phyloP scores from a whole-genome alignment of 1,140 invertebrate species.

The Ips nitidus region DNA sequence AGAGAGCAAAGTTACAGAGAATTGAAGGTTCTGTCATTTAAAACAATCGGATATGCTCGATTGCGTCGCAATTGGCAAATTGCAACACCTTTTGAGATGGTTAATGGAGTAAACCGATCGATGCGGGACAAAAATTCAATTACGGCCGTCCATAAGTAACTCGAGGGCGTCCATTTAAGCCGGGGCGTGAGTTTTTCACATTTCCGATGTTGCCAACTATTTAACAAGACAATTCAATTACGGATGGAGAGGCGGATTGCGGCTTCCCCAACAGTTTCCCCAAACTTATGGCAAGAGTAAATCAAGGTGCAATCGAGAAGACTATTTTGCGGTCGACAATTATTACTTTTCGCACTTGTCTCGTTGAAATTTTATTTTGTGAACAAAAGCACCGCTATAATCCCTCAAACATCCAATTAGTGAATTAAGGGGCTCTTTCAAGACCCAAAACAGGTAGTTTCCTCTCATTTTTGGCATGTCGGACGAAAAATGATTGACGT shows the following conservation, averaged over 20 bases:
- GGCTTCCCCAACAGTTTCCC: conserved; percentile 31
- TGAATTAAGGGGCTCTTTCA: conserved; percentile 13
- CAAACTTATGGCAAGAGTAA: conserved; percentile 38
- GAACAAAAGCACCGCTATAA: conserved; percentile 15
- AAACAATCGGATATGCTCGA: no score
- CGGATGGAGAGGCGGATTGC: conserved; percentile 29
- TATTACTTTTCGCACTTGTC: conserved; percentile 18
- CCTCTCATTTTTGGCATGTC: conserved; percentile 24
- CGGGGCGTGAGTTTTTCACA: conserved; percentile 41
- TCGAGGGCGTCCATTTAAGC: conserved; percentile 45
- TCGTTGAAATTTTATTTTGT: background rate
- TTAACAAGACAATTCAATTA: conserved; percentile 53
- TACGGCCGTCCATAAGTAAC: conserved; percentile 49
- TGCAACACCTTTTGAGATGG: no score
- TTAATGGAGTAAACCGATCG: background rate
- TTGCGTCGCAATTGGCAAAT: no score
- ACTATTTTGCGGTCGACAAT: conserved; percentile 25
- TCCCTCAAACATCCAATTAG: conserved; percentile 23
- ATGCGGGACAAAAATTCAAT: conserved; percentile 49
- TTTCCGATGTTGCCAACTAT: conserved; percentile 41
- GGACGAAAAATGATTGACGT: conserved; percentile 27
- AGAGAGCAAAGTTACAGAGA: no score
- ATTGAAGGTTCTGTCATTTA: no score
- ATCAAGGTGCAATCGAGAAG: conserved; percentile 41
- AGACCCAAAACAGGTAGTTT: conserved; percentile 27